Percentiles rank a stretch among this genome's conserved stretches.
Conservation (phyloP, 2,797 vertebrate genomes). For the Syndactyla subalaris region DNA sequence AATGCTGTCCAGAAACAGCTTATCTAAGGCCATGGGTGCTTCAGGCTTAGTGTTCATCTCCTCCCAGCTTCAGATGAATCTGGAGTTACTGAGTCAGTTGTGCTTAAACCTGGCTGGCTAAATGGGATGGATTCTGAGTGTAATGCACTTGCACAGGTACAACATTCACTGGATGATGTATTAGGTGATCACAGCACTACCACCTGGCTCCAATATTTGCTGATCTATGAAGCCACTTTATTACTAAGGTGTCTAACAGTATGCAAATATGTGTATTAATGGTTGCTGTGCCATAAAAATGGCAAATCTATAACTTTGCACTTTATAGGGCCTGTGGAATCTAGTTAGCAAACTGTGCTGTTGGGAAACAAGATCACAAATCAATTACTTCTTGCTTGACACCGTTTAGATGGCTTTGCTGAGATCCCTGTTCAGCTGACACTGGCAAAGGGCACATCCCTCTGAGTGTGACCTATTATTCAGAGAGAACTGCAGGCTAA, state of each 20-base stretch:
- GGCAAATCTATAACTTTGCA: background rate
- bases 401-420: background rate
- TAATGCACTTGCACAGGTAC: background rate
- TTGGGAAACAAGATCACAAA: background rate
- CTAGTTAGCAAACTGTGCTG: background rate
- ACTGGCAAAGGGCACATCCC: background rate
- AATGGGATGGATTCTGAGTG: background rate
- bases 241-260: background rate
- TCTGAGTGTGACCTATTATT: background rate
- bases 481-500: background rate
- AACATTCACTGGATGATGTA: background rate
- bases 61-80: background rate
- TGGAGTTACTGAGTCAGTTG: background rate
- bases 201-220: background rate
- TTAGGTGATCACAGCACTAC: background rate
- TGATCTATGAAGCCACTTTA: background rate
- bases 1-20: background rate
- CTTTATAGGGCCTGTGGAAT: background rate
- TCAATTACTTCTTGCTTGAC: background rate
- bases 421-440: background rate
- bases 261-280: background rate
- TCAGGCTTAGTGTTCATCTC: background rate
- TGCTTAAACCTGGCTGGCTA: background rate
- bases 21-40: background rate
- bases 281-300: background rate